phyloP scores from a whole-genome alignment of 1,140 invertebrate genomes.

The Drosophila takahashii region DNA sequence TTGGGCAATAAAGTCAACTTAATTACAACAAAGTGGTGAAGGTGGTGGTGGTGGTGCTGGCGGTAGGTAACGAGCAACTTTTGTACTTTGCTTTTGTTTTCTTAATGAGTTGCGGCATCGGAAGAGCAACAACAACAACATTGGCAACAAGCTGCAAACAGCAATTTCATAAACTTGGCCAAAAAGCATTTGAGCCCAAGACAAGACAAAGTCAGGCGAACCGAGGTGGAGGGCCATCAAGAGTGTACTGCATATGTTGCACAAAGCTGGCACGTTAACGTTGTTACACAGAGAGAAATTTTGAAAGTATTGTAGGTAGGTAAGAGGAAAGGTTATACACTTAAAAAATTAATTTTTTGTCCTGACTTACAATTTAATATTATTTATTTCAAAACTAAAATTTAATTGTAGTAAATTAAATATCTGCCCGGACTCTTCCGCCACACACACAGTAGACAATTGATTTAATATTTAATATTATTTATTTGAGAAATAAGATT shows the following conservation, averaged over 20 bases:
- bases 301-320: neutral
- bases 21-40: conserved; percentile 64
- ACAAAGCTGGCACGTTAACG: conserved; percentile 55
- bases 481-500: no score
- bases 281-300: conserved; percentile 11
- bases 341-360: no score
- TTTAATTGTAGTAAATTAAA: no score
- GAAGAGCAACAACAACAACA: conserved; percentile 22
- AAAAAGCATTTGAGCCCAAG: conserved; percentile 69
- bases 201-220: conserved; percentile 46
- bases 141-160: conserved; percentile 46
- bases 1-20: conserved; percentile 72
- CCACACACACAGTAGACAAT: no score
- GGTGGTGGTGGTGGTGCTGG: conserved; percentile 5
- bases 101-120: conserved; percentile 70
- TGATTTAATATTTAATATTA: no score
- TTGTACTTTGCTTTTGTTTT: conserved; percentile 72
- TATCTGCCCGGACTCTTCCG: no score
- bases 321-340: neutral
- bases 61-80: conserved; percentile 54
- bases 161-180: conserved; percentile 77
- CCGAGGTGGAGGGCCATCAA: conserved; percentile 23
- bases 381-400: neutral
- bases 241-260: conserved; percentile 71
- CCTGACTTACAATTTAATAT: neutral